phyloP scores from a whole-genome alignment of 2,797 vertebrate genomes.

The Synanceia verrucosa region DNA sequence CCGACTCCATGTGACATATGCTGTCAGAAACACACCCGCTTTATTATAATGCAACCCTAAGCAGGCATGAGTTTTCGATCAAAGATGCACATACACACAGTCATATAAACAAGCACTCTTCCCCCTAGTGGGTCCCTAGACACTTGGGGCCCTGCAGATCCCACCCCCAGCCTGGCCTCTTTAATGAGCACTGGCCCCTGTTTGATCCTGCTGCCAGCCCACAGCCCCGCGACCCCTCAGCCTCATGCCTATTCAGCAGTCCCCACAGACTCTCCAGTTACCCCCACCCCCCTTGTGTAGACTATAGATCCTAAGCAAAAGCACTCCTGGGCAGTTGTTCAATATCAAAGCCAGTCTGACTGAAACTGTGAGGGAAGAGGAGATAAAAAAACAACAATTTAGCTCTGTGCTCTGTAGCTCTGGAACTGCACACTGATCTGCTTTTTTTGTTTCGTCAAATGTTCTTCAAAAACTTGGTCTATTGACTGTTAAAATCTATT shows the following conservation, averaged over 20 bases:
- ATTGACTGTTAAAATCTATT: slow-evolving; percentile 40
- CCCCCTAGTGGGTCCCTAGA: slow-evolving; percentile 59
- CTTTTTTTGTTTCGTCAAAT: slow-evolving; percentile 38
- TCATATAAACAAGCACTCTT: slow-evolving; percentile 57
- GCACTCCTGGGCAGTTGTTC: slow-evolving; percentile 65
- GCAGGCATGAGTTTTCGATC: slow-evolving; percentile 49
- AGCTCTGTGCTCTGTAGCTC: slow-evolving; percentile 36
- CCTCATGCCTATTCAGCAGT: slow-evolving; percentile 79
- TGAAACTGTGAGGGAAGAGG: slow-evolving; percentile 32
- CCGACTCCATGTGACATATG: slow-evolving; percentile 32
- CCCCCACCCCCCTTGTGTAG: slow-evolving; percentile 45
- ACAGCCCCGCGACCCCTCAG: slow-evolving; percentile 62
- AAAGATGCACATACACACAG: slow-evolving; percentile 29
- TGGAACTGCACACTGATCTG: slow-evolving; percentile 33
- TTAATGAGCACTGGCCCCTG: slow-evolving; percentile 80
- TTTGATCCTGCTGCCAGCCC: slow-evolving; percentile 80
- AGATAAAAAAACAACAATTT: slow-evolving; percentile 24
- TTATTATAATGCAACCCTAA: slow-evolving; percentile 51
- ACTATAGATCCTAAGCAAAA: slow-evolving; percentile 69
- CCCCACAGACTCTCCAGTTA: slow-evolving; percentile 55
- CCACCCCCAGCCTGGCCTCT: slow-evolving; percentile 64
- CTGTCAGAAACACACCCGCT: slow-evolving; percentile 28
- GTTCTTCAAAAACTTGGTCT: slow-evolving; percentile 39
- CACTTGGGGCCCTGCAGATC: slow-evolving; percentile 49
- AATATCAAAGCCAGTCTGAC: slow-evolving; percentile 70